Evolutionary conservation across 2,113 vertebrate genomes (phyloP).

Genomic region (Oxyura jamaicensis): DNA sequence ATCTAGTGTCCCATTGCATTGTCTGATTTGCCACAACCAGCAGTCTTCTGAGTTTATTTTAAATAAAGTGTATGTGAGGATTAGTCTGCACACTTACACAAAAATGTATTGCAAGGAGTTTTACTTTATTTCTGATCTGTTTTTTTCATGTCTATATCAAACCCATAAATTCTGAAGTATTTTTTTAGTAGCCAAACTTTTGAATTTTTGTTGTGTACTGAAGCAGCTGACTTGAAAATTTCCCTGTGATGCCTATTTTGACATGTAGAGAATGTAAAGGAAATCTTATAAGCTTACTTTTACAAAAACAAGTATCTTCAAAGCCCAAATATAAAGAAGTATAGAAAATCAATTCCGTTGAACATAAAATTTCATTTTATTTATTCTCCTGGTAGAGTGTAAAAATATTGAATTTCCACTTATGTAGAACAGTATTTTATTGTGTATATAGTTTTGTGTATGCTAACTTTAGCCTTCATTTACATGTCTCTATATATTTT

Average conservation of each 20-base stretch:
- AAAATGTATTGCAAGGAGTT: background rate
- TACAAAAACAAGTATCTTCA: background rate
- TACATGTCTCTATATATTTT: background rate
- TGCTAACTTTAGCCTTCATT: background rate
- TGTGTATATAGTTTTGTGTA: background rate
- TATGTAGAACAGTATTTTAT: background rate
- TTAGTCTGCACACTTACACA: background rate
- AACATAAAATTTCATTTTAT: background rate
- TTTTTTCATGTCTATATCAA: background rate
- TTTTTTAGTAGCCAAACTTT: background rate
- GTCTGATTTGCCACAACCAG: background rate
- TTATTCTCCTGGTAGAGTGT: background rate
- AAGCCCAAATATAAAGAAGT: background rate
- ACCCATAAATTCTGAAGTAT: background rate
- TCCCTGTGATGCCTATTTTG: background rate
- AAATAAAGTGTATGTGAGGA: background rate
- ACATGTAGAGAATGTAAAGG: background rate
- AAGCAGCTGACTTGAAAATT: background rate
- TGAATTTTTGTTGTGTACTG: background rate
- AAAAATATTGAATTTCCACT: background rate
- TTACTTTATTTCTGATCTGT: background rate
- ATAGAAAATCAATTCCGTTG: background rate
- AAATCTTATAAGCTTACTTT: background rate
- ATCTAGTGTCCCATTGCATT: background rate
- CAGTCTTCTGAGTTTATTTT: background rate